Evolutionary conservation across 2,113 vertebrate species (phyloP), one percentile per base, ranked within the genome.

Genomic region (Clarias macrocephalus): DNA sequence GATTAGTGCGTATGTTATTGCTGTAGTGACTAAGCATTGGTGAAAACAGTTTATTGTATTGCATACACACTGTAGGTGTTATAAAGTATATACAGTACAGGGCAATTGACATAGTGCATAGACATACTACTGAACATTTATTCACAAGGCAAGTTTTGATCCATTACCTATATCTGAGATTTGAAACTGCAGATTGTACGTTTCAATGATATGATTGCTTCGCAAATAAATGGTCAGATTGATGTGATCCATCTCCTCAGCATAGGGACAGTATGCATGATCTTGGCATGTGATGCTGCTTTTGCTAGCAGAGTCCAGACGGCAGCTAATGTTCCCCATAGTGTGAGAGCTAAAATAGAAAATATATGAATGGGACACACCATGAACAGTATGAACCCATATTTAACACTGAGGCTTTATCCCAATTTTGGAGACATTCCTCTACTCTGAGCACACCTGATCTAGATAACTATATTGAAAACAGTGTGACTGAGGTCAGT

Each of bases 121-220:
- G 28, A 68, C 66, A 30, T 65, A n/a, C 10, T n/a, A 65, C 15
- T 15, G 28, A 68, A 68, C 65, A 68, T 15, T 77, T 7, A 33
- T 77, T 77, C 1, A 3, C 54, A 80, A n/a, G 37, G 19, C 57
- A 62, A 13, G 2, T 37, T 33, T 33, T 15, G 19, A 66, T 42
- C 18, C n/a, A 75, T 88, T 60, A 92, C 91, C 90, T 28, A 92
- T 92, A 80, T 90, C 86, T 76, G 73, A 85, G 66, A 92, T 86
- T 80, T 86, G 80, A 80, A 92, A 92, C 33, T 65, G 65, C 28
- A 56, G 48, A 60, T 80, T 68, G 37, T 92, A 90, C 12, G 75
- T 30, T 79, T 92, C 91, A 2, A 92, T 33, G 13, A 89, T 82
- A 48, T 83, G 89, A 65, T 48, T 70, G 70, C 88, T 87, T 83